Evolutionary conservation across 2,888 invertebrate species (phyloP).

Genomic region (Lucinisca nassula): DNA sequence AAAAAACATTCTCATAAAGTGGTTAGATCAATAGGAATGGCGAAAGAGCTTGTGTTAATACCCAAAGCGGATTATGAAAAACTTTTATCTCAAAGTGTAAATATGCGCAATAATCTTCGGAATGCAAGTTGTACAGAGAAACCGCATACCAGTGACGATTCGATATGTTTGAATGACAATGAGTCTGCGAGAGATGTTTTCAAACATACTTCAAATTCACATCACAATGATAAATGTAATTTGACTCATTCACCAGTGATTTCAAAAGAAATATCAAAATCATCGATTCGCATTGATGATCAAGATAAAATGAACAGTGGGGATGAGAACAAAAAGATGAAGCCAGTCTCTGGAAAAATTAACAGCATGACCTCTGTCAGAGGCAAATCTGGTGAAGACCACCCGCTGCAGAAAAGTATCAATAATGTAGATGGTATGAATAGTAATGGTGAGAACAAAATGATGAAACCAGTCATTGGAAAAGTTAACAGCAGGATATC

Average conservation of each 20-base stretch:
- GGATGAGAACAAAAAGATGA: no score
- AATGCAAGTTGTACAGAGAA: neutral
- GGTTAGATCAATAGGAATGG: neutral
- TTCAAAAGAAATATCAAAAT: neutral
- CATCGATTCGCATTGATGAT: neutral
- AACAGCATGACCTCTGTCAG: no score
- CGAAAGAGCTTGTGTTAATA: slow-evolving; percentile 1
- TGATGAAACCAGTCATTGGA: no score
- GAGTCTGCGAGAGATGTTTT: neutral
- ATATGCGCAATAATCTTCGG: neutral
- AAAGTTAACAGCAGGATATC: no score
- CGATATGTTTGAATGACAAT: neutral
- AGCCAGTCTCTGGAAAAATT: no score
- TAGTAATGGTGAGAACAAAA: no score
- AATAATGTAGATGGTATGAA: no score
- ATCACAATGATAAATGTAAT: neutral
- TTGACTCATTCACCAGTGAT: neutral
- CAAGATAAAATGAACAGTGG: no score
- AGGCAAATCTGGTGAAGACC: no score
- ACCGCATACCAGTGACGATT: neutral
- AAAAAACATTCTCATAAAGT: neutral
- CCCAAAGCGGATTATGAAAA: slow-evolving; percentile 8
- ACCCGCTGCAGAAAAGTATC: no score
- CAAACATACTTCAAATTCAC: neutral
- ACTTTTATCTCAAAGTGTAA: neutral